phyloP scores from a whole-genome alignment of 2,888 invertebrate genomes.

The Acanthosepion esculentum region DNA sequence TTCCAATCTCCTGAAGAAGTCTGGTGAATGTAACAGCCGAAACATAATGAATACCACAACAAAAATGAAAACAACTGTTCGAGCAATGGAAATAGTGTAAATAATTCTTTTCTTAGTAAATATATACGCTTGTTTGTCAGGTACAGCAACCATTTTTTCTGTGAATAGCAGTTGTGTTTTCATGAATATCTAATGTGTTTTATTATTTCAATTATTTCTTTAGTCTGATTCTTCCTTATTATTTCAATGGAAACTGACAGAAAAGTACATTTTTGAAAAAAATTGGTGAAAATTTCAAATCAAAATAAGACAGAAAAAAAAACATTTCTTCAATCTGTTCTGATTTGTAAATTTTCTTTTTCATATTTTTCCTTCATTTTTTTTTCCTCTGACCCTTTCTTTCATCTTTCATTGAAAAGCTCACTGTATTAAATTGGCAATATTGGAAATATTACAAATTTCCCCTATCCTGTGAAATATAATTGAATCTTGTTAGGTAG shows the following conservation, averaged over 20 bases:
- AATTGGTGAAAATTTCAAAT: background rate
- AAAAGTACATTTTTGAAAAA: background rate
- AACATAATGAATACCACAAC: too few species aligned
- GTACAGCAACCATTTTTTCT: background rate
- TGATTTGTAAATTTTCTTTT: background rate
- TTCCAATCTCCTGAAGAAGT: too few species aligned
- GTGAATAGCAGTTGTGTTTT: background rate
- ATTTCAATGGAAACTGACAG: background rate
- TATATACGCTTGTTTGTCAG: background rate
- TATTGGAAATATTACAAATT: constrained; percentile 15
- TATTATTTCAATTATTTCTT: background rate
- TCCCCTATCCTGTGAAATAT: background rate
- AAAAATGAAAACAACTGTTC: too few species aligned
- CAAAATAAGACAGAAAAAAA: background rate
- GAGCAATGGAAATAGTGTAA: too few species aligned
- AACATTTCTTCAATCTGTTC: background rate
- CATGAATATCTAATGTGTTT: background rate
- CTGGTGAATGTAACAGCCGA: too few species aligned
- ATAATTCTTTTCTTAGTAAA: background rate
- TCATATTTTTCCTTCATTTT: background rate
- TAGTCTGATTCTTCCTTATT: background rate
- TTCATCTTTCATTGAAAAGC: background rate
- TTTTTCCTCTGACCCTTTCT: constrained; percentile 4
- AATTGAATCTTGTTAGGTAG: constrained; percentile 8
- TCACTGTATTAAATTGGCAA: background rate